A percentile compares a stretch with the other conserved stretches of the same genome.
These are phyloP conservation scores for Amblyjoppa proteus DNA, from an alignment of 2,888 invertebrate species.

Conservation along the genomic window DNA sequence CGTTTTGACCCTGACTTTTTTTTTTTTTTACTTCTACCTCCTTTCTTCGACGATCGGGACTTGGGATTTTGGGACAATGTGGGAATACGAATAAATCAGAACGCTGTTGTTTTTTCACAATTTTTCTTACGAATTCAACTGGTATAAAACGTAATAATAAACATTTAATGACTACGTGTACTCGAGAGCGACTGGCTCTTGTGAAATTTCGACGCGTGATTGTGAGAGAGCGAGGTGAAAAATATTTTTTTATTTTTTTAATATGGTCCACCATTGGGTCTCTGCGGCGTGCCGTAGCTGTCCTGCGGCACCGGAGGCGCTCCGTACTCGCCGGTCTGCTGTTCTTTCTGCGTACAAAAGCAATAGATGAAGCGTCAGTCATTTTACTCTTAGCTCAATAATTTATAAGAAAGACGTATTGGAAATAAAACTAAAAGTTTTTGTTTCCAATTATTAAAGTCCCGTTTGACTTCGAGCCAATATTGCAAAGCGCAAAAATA, in stretches of 20 bases:
- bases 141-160: conserved; percentile 63
- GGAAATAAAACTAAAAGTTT: conserved; percentile 71
- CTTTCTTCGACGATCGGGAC: background rate
- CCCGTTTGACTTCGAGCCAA: background rate
- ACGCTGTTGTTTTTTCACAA: conserved; percentile 44
- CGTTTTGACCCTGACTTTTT: background rate
- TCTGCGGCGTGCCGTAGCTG: conserved; percentile 86
- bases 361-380: background rate
- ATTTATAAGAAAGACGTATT: conserved; percentile 29
- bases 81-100: conserved; percentile 1
- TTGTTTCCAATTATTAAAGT: conserved; percentile 83
- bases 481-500: too few relatives aligned
- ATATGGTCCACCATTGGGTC: conserved; percentile 74
- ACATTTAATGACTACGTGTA: conserved; percentile 59
- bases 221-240: conserved; percentile 17
- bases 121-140: conserved; percentile 62
- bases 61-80: background rate
- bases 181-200: conserved; percentile 25
- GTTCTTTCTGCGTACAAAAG: conserved; percentile 77
- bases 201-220: conserved; percentile 43
- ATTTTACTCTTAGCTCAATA: background rate
- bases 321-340: conserved; percentile 79
- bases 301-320: conserved; percentile 82
- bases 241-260: conserved; percentile 53
- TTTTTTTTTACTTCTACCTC: background rate